Conservation (phyloP, 1,140 invertebrate genomes). For the Nylanderia fulva region DNA sequence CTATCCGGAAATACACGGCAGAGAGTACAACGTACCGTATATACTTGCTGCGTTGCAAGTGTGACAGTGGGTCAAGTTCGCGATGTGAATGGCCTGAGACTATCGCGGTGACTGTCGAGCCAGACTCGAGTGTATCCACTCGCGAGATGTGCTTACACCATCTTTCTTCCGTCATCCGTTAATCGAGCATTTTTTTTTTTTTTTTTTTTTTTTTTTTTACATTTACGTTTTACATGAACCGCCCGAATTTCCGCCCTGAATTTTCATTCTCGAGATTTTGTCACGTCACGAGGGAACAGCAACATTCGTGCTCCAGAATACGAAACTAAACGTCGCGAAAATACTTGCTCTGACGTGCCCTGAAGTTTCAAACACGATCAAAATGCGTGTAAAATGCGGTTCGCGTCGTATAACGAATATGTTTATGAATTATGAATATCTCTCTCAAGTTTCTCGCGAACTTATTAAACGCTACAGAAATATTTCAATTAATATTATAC, state of each 20-base stretch:
- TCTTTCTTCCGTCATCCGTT: background rate
- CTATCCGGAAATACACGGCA: background rate
- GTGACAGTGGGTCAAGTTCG: constrained; percentile 79
- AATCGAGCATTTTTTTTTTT: too few relatives aligned
- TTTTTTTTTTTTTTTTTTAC: too few relatives aligned
- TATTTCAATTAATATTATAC: background rate
- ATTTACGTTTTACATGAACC: background rate
- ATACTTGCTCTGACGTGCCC: background rate
- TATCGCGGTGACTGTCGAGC: constrained; percentile 30
- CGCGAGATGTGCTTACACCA: background rate
- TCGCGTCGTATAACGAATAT: background rate
- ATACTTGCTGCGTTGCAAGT: constrained; percentile 69
- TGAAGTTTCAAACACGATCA: background rate
- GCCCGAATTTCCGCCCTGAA: background rate
- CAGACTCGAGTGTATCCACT: background rate
- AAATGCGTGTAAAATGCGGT: background rate
- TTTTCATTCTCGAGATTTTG: constrained; percentile 35
- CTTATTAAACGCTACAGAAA: background rate
- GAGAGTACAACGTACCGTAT: background rate
- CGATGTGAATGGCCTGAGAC: constrained; percentile 71
- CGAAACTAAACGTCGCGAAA: background rate
- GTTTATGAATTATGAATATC: constrained; percentile 1
- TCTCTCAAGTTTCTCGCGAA: constrained; percentile 2
- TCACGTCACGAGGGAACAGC: constrained; percentile 1
- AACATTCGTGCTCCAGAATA: background rate